A percentile compares a stretch with the other conserved stretches of the same genome.
These are phyloP conservation scores for Antedon mediterranea DNA, from an alignment of 53 echinoderm and acorn worm genomes.

Conservation along the genomic window DNA sequence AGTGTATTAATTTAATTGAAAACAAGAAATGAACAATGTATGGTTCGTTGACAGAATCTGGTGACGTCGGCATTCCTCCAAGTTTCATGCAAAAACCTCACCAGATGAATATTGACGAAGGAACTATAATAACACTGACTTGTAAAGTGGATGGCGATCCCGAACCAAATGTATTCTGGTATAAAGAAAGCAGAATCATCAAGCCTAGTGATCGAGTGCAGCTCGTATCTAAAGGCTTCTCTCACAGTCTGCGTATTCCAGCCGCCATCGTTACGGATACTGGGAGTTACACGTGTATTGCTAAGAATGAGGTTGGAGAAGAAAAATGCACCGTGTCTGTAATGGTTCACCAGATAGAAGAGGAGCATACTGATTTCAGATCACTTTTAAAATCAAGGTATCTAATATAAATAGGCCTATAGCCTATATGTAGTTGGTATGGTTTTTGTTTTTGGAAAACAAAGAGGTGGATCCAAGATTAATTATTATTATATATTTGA, in stretches of 20 bases:
- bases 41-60: too few relatives aligned
- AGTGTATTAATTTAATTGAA: too few relatives aligned
- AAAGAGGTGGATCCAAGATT: too few relatives aligned
- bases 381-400: conserved; percentile 63
- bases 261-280: conserved; percentile 80
- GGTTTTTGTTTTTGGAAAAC: too few relatives aligned
- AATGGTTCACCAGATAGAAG: conserved; percentile 62
- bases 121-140: conserved; percentile 49
- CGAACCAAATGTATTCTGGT: conserved; percentile 58
- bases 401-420: not conserved
- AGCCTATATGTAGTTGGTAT: too few relatives aligned
- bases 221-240: conserved; percentile 41
- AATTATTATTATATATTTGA: too few relatives aligned
- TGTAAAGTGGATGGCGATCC: conserved; percentile 88
- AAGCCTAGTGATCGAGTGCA: conserved; percentile 51
- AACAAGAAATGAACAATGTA: too few relatives aligned
- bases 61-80: conserved; percentile 46
- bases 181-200: conserved; percentile 61
- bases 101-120: conserved; percentile 69
- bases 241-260: conserved; percentile 55
- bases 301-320: conserved; percentile 53
- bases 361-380: conserved; percentile 84
- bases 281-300: conserved; percentile 61
- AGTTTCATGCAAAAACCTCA: conserved; percentile 74
- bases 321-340: conserved; percentile 71